A percentile compares a stretch with the other conserved stretches of the same genome.
phyloP scores from a whole-genome alignment of 2,888 invertebrate genomes.

The Drosophila differens region DNA sequence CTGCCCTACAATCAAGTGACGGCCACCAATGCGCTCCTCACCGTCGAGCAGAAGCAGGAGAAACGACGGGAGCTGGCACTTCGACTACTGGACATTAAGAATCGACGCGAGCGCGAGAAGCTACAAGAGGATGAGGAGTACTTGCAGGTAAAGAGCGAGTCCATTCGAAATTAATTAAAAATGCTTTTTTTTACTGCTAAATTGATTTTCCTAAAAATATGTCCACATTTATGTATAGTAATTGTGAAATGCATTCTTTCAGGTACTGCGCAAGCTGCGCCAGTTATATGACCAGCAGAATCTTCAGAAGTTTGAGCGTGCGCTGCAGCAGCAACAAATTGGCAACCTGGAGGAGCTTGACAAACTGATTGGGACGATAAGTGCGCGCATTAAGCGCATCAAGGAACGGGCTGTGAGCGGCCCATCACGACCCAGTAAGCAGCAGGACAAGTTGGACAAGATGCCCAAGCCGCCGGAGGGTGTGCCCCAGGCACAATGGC shows the following conservation, averaged over 20 bases:
- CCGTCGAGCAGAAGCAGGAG: constrained; percentile 93
- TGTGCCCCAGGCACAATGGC: constrained; percentile 80
- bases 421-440: constrained; percentile 61
- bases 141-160: constrained; percentile 85
- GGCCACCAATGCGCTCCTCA: constrained; percentile 85
- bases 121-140: constrained; percentile 95
- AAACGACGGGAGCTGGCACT: constrained; percentile 93
- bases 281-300: constrained; percentile 92
- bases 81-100: constrained; percentile 94
- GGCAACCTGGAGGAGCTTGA: constrained; percentile 92
- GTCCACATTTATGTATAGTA: neutral
- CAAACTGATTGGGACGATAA: constrained; percentile 85
- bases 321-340: constrained; percentile 91
- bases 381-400: constrained; percentile 87
- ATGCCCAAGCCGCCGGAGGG: constrained; percentile 83
- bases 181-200: neutral
- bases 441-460: constrained; percentile 69
- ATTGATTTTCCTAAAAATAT: neutral
- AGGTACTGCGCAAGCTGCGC: constrained; percentile 91
- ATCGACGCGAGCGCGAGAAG: constrained; percentile 94
- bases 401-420: constrained; percentile 82
- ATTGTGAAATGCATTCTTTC: constrained; percentile 65
- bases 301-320: constrained; percentile 90
- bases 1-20: constrained; percentile 89
- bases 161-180: neutral